Base-by-base conservation (phyloP, 2,888 invertebrate species). In the Cryptophagus acutangulus region DNA sequence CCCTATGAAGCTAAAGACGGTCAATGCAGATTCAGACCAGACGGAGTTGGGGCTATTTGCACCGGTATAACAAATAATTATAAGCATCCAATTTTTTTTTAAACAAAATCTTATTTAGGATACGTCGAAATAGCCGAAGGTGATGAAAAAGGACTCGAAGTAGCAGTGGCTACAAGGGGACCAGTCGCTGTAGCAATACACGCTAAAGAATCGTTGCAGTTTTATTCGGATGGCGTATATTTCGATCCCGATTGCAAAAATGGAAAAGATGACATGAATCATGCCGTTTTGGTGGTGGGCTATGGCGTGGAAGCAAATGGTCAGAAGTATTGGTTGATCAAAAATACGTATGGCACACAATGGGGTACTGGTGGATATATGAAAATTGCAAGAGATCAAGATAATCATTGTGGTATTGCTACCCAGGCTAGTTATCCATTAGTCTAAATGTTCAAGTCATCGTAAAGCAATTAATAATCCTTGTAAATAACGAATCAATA, bases 121-220 rank as follows among this genome's bases (percentile, higher is more conserved):
- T 88, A 77, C 64, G 77, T 80, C 39, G 85, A 87, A 63, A 72
- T 93, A 43, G 78, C 82, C 1, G 57, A 72, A 39, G 87, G 84
- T 1, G 77, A 81, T 62, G 94, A 94, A 69, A 63, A 76, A 12
- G 80, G 81, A 58, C 72, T 94, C 59, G 77, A 79, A 71, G 70
- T 75, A 47, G 93, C 91, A 4, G 79, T 92, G 33, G 91, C 91
- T 40, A 85, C 86, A 0, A 67, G 86, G 45, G 93, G 93, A 1
- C 94, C 94, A 6, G 76, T 93, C 18, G 79, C 90, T 5, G 84
- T 89, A 29, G 92, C 89, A 57, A 91, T 94, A 61, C 92, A 95
- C 73, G 93, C 93, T 39, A 85, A 82, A 52, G 75, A 79, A 59
- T 81, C 82, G 45, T 90, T 93, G 79, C 91, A 92, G 71, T 83